Evolutionary conservation across 2,888 invertebrate species (phyloP), one percentile per base, ranked within the genome.

Genomic region (Cheilosia vulpina): DNA sequence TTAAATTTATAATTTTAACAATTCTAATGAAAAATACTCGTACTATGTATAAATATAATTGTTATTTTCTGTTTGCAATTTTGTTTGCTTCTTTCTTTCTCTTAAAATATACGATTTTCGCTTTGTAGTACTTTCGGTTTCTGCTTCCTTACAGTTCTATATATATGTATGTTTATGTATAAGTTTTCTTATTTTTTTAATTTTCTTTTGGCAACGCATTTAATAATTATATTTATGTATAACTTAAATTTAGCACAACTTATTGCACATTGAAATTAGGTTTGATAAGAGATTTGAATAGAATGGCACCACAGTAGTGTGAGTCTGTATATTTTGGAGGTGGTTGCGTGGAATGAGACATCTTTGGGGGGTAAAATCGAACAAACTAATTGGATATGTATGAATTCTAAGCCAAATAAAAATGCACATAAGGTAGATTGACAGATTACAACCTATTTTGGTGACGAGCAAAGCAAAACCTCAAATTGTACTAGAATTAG

Each of bases 211-310:
- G 81, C 84, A 84, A 84, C 76, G 57, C 53, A 55, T 76, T 66
- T 69, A 69, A 53, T 84, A 65, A 73, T 68, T 75, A 21, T 66
- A 57, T 79, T 17, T 47, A 45, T 80, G 17, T 80, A 65, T 81
- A 81, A 81, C 71, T 72, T 72, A 85, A 76, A 85, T 85, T 85
- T 85, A 85, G 85, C 81, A 85, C 85, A 85, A 85, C 76, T 85
- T 85, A 85, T 85, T 85, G 85, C 85, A 85, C 85, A 85, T 81
- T 65, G 72, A 81, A 72, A 77, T 71, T 53, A 71, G 45, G 45
- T 79, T 65, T 38, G 58, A 57, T 31, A 55, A 21, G 34, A 63
- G n/a, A 21, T 34, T 53, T 52, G 17, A 69, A 57, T 19, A 57
- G 55, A 60, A 68, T 68, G 55, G 72, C 72, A 63, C 73, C 50